A percentile compares a stretch with the other conserved stretches of the same genome.
phyloP scores from a whole-genome alignment of 2,797 vertebrate species.

The Mormyrops attenuatus region DNA sequence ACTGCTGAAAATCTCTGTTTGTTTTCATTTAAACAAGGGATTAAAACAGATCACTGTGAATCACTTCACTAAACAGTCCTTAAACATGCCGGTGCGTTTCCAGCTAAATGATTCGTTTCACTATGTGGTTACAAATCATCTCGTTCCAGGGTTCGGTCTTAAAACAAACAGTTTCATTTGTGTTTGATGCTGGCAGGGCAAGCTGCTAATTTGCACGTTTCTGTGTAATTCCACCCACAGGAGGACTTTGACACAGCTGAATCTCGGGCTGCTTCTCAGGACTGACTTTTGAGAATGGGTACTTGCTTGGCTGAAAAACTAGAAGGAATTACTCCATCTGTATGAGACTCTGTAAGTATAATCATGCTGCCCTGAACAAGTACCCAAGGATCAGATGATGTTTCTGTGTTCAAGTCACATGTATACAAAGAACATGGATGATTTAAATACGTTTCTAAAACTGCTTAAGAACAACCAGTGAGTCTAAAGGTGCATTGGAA shows the following conservation, averaged over 20 bases:
- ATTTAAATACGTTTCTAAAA: neutral
- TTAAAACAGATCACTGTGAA: neutral
- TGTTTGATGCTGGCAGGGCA: neutral
- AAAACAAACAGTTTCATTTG: slow-evolving; percentile 5
- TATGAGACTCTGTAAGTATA: neutral
- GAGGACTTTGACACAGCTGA: neutral
- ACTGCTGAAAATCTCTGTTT: neutral
- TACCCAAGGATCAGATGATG: neutral
- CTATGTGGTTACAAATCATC: neutral
- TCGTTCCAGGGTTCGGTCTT: neutral
- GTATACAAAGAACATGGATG: neutral
- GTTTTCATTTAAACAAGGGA: neutral
- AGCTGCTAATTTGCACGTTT: neutral
- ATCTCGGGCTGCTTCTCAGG: neutral
- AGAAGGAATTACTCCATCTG: neutral
- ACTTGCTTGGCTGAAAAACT: neutral
- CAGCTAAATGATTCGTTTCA: neutral
- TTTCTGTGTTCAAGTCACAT: neutral
- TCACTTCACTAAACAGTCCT: neutral
- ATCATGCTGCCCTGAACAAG: neutral
- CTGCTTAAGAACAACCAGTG: neutral
- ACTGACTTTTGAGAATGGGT: neutral
- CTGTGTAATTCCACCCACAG: slow-evolving; percentile 7
- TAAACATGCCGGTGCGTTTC: neutral
- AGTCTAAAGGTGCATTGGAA: neutral